A percentile compares a stretch with the other conserved stretches of the same genome.
These are phyloP conservation scores for Eulemur macaco DNA, from an alignment of 2,113 vertebrate genomes.

Conservation along the genomic window DNA sequence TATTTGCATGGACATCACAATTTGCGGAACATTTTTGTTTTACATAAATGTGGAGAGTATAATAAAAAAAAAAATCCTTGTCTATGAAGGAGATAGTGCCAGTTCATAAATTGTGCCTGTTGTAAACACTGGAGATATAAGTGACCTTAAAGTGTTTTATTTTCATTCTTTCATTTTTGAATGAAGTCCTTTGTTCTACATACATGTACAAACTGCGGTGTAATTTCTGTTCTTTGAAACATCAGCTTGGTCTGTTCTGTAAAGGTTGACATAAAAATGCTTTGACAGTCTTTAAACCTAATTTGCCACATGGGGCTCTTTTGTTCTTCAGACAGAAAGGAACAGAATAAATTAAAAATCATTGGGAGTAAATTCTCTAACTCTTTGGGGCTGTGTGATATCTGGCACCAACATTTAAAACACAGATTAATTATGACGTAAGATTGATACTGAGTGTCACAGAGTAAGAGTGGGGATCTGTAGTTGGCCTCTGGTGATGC, in stretches of 20 bases:
- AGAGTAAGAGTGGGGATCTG: neutral
- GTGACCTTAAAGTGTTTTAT: neutral
- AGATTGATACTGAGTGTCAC: neutral
- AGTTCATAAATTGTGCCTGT: neutral
- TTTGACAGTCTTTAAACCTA: constrained; percentile 25
- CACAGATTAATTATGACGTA: neutral
- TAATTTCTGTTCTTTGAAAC: constrained; percentile 45
- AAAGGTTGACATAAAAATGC: constrained; percentile 32
- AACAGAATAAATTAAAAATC: constrained; percentile 8
- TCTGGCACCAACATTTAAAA: neutral
- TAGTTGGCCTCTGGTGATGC: neutral
- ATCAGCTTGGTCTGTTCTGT: constrained; percentile 9
- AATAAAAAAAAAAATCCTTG: neutral
- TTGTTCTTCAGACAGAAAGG: neutral
- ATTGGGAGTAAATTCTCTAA: neutral
- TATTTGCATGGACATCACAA: neutral
- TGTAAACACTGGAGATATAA: constrained; percentile 1
- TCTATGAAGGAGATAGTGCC: neutral
- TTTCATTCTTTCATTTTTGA: constrained; percentile 42
- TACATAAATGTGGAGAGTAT: neutral
- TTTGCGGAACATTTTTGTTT: neutral
- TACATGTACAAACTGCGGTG: neutral
- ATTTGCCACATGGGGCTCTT: neutral
- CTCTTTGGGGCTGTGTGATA: neutral
- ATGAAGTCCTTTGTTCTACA: constrained; percentile 32